Conservation (phyloP, 2,797 vertebrate species). For the Argyrosomus regius region DNA sequence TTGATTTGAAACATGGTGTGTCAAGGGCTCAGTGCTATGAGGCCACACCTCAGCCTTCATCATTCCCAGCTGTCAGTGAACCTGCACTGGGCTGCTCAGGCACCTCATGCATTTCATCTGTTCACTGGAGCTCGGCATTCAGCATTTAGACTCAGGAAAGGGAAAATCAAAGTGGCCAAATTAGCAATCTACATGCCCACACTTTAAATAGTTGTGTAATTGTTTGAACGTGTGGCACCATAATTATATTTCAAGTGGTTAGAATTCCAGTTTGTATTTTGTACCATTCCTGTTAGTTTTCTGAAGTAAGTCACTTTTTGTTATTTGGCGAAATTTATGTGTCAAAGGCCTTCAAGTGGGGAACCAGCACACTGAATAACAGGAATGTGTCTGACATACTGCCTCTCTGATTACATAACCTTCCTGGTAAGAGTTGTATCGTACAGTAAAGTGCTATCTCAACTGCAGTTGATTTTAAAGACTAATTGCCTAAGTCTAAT, state of each 20-base stretch:
- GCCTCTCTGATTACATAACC: slow-evolving; percentile 26
- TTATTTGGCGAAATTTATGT: slow-evolving; percentile 24
- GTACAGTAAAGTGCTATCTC: slow-evolving; percentile 39
- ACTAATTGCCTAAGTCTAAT: slow-evolving; percentile 51
- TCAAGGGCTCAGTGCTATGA: slow-evolving; percentile 13
- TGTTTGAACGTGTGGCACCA: slow-evolving; percentile 69
- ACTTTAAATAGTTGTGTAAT: slow-evolving; percentile 77
- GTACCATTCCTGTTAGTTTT: slow-evolving; percentile 33
- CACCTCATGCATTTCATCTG: slow-evolving; percentile 69
- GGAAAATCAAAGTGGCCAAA: slow-evolving; percentile 75
- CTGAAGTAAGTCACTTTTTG: neutral
- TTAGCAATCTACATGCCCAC: slow-evolving; percentile 63
- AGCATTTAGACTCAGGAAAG: slow-evolving; percentile 74
- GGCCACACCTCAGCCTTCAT: slow-evolving; percentile 70
- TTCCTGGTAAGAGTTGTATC: slow-evolving; percentile 12
- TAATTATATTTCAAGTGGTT: slow-evolving; percentile 61
- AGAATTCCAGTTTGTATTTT: slow-evolving; percentile 52
- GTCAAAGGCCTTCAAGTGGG: slow-evolving; percentile 4
- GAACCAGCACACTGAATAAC: neutral
- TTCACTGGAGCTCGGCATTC: slow-evolving; percentile 67
- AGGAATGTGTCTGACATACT: slow-evolving; percentile 25
- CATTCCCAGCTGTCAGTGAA: slow-evolving; percentile 74
- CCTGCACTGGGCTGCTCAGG: slow-evolving; percentile 48
- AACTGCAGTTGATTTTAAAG: slow-evolving; percentile 59
- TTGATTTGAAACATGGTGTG: slow-evolving; percentile 37